Percentiles rank a stretch among this genome's conserved stretches.
phyloP scores from a whole-genome alignment of 2,113 vertebrate species.

The Mesembrinibis cayennensis region DNA sequence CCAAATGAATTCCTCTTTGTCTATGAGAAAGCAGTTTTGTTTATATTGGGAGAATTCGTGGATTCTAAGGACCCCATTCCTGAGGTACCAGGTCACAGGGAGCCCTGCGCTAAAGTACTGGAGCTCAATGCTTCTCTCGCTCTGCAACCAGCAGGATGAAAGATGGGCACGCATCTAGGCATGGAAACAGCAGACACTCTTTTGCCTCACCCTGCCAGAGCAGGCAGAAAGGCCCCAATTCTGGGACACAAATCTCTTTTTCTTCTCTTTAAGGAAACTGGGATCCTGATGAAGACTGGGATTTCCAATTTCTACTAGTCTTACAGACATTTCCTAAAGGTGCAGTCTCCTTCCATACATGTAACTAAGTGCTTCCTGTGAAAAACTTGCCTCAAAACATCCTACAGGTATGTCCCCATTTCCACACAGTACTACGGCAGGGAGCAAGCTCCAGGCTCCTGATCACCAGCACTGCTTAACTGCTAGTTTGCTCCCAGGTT shows the following conservation, averaged over 20 bases:
- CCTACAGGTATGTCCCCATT: background rate
- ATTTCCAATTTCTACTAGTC: background rate
- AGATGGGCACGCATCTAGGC: rapidly evolving
- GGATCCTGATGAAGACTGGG: background rate
- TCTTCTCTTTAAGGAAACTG: background rate
- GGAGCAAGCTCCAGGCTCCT: background rate
- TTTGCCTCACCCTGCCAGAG: background rate
- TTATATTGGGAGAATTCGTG: background rate
- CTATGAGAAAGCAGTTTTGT: background rate
- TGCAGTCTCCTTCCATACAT: background rate
- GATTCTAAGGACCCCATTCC: background rate
- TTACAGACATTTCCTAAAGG: background rate
- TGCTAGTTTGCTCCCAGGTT: background rate
- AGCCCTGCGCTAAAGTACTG: background rate
- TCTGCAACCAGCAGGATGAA: background rate
- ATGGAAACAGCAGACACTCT: background rate
- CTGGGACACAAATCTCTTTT: background rate
- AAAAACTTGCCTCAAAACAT: background rate
- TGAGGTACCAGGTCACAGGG: background rate
- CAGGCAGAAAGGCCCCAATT: background rate
- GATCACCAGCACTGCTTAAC: background rate
- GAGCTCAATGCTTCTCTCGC: background rate
- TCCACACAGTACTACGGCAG: background rate
- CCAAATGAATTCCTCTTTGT: background rate
- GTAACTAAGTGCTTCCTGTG: background rate